phyloP scores from a whole-genome alignment of 2,797 vertebrate species.

The Siniperca undulata region DNA sequence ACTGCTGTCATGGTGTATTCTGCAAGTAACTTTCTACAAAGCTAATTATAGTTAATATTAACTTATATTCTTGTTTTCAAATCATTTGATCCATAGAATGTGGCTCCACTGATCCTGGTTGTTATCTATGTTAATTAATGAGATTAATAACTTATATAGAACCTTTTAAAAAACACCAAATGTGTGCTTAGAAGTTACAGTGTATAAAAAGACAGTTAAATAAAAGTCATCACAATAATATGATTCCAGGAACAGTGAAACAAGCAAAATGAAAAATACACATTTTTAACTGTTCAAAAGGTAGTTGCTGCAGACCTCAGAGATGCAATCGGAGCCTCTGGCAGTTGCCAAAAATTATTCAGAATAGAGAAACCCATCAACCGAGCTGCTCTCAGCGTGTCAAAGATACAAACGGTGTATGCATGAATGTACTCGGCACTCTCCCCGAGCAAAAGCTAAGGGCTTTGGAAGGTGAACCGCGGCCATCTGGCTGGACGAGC shows the following conservation, averaged over 20 bases:
- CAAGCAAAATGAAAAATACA: background rate
- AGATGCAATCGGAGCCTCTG: background rate
- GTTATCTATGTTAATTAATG: background rate
- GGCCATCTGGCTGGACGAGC: conserved; percentile 58
- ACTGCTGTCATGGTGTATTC: too few species aligned
- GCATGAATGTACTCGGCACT: background rate
- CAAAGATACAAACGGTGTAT: conserved; percentile 19
- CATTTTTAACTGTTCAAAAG: background rate
- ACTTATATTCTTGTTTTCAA: background rate
- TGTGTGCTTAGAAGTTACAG: background rate
- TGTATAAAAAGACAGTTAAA: background rate
- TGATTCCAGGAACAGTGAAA: background rate
- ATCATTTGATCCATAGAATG: background rate
- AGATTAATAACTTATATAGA: background rate
- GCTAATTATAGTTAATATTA: background rate
- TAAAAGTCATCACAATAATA: background rate
- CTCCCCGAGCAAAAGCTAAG: conserved; percentile 37
- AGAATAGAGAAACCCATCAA: conserved; percentile 1
- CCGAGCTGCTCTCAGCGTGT: conserved; percentile 5
- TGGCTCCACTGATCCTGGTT: background rate
- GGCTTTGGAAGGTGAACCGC: conserved; percentile 64
- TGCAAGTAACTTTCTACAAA: background rate
- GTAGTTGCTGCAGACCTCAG: background rate
- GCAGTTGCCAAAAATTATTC: background rate
- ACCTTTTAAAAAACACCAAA: background rate